Percentiles rank a stretch among this genome's conserved stretches.
phyloP scores from a whole-genome alignment of 1,140 invertebrate genomes.

The Leptopilina boulardi region DNA sequence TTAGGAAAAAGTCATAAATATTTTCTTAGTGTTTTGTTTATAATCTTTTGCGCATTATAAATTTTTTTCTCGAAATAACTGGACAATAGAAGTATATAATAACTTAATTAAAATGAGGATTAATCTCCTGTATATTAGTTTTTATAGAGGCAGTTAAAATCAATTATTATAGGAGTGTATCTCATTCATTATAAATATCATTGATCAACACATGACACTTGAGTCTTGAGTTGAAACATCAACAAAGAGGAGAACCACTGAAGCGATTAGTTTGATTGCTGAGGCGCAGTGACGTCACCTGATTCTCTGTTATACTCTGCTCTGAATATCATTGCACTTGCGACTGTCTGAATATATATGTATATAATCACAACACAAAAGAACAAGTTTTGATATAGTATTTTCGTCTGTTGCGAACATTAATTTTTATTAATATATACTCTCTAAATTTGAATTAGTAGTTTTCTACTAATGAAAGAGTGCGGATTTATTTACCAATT shows the following conservation, averaged over 20 bases:
- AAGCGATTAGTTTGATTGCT: slow-evolving; percentile 8
- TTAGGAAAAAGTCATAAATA: neutral
- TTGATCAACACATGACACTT: neutral
- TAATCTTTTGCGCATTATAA: slow-evolving; percentile 6
- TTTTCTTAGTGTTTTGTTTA: neutral
- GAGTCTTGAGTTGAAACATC: slow-evolving; percentile 50
- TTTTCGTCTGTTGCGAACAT: neutral
- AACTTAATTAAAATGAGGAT: too few relatives aligned
- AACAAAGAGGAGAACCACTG: slow-evolving; percentile 70
- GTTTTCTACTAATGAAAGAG: too few relatives aligned
- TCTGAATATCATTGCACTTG: slow-evolving; percentile 40
- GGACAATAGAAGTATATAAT: too few relatives aligned
- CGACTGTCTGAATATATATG: neutral
- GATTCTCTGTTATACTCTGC: slow-evolving; percentile 24
- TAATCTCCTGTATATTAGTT: neutral
- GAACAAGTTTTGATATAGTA: slow-evolving; percentile 9
- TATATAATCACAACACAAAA: slow-evolving; percentile 15
- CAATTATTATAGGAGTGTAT: neutral
- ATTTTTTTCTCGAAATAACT: neutral
- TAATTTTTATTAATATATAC: too few relatives aligned
- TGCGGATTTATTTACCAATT: too few relatives aligned
- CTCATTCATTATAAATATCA: neutral
- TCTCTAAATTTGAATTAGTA: too few relatives aligned
- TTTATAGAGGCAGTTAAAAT: neutral
- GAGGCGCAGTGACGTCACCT: slow-evolving; percentile 55